Percentiles rank a stretch among this genome's conserved stretches.
These are phyloP conservation scores for Phenganax marumi DNA, from an alignment of 92 coral and sea anemone species.

Conservation along the genomic window DNA sequence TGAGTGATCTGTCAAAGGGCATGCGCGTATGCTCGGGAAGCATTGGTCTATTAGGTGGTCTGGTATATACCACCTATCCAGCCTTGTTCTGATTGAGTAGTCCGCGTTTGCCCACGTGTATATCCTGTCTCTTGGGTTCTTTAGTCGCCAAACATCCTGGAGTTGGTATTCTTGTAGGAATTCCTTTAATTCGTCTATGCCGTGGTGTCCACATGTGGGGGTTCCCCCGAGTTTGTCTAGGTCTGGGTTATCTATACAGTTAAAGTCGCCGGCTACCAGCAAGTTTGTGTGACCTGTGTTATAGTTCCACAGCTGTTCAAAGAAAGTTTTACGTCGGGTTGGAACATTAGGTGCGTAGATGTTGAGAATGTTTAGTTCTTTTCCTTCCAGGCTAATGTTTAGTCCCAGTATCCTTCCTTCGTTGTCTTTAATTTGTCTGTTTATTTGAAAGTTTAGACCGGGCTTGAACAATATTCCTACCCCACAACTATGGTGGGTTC, in stretches of 20 bases:
- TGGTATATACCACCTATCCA: constrained; percentile 27
- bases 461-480: constrained; percentile 12
- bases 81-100: constrained; percentile 4
- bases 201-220: background rate
- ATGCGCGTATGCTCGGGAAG: background rate
- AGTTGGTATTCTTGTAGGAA: background rate
- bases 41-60: background rate
- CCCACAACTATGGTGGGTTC: constrained; percentile 43
- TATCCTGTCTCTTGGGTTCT: background rate
- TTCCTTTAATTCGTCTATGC: background rate
- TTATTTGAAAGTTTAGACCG: background rate
- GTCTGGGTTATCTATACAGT: background rate
- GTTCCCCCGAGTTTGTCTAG: constrained; percentile 46
- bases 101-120: constrained; percentile 24
- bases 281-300: background rate
- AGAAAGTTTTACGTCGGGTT: background rate
- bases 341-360: background rate
- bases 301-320: background rate
- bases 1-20: constrained; percentile 34
- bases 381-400: background rate
- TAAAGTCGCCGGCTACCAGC: background rate
- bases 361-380: background rate
- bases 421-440: background rate
- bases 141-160: constrained; percentile 1
- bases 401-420: constrained; percentile 10